Evolutionary conservation across 1,140 invertebrate genomes (phyloP).

Genomic region (Rhagoletis pomonella): DNA sequence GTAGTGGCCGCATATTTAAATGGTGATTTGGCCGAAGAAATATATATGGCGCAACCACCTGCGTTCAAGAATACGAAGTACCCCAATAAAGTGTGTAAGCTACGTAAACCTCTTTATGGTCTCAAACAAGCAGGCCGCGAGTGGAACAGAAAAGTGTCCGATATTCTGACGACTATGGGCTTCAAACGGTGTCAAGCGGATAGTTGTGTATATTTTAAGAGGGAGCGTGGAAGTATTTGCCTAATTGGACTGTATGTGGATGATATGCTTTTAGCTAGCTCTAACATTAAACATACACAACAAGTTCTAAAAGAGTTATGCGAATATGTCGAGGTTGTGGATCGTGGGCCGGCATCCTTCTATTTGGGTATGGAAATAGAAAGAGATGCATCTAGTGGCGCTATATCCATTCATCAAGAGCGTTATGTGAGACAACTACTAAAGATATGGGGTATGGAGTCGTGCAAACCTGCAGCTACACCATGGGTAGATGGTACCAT

Average conservation of each 20-base stretch:
- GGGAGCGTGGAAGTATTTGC: not conserved
- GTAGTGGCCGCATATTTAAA: constrained; percentile 74
- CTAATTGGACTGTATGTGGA: too few species aligned
- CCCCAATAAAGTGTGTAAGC: not conserved
- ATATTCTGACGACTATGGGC: constrained; percentile 13
- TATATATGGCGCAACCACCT: constrained; percentile 73
- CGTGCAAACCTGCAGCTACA: constrained; percentile 9
- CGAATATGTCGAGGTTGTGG: constrained; percentile 4
- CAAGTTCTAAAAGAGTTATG: not conserved
- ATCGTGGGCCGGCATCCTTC: not conserved
- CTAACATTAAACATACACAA: not conserved
- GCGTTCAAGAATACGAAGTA: constrained; percentile 62
- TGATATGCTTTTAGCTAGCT: not conserved
- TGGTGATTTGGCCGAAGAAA: constrained; percentile 71
- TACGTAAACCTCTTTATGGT: not conserved
- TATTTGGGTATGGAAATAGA: constrained; percentile 7
- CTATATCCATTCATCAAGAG: constrained; percentile 27
- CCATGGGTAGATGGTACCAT: not conserved
- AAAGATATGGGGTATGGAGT: not conserved
- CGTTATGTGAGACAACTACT: not conserved
- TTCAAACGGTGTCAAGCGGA: constrained; percentile 25
- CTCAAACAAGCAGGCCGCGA: constrained; percentile 35
- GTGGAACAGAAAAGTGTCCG: constrained; percentile 43
- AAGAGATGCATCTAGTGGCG: not conserved
- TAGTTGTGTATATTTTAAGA: constrained; percentile 47